phyloP scores from a whole-genome alignment of 2,797 vertebrate genomes.

The Erethizon dorsatum region DNA sequence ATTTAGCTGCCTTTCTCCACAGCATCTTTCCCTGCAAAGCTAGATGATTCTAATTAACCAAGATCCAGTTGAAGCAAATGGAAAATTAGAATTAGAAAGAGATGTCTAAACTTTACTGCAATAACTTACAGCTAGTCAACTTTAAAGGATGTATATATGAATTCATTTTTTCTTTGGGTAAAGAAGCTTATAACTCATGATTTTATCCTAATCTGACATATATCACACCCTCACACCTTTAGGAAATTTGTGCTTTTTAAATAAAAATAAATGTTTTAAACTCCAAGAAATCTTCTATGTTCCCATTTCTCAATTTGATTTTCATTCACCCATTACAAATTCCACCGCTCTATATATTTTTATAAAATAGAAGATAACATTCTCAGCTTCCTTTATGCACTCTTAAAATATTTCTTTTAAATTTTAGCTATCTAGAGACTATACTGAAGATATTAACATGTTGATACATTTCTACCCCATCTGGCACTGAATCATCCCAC shows the following conservation, averaged over 20 bases:
- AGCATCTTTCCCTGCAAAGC: not conserved
- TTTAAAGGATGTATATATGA: constrained; percentile 35
- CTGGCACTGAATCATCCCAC: not conserved
- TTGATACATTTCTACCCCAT: not conserved
- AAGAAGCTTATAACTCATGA: constrained; percentile 18
- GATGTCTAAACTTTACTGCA: not conserved
- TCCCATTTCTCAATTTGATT: not conserved
- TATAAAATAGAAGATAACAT: not conserved
- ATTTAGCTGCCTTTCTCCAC: not conserved
- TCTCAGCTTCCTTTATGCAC: not conserved
- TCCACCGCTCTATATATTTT: not conserved
- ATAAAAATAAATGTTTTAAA: constrained; percentile 39
- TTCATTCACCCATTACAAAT: not conserved
- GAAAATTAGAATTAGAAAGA: constrained; percentile 6
- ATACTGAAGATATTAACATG: not conserved
- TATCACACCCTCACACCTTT: not conserved
- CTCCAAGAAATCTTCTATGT: not conserved
- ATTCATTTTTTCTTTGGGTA: not conserved
- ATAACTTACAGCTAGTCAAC: not conserved
- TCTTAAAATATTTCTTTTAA: constrained; percentile 4
- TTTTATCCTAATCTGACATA: not conserved
- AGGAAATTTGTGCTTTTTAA: constrained; percentile 63
- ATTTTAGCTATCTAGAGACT: not conserved
- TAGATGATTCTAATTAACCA: not conserved
- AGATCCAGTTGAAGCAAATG: not conserved